A percentile compares a stretch with the other conserved stretches of the same genome.
phyloP scores from a whole-genome alignment of 2,888 invertebrate genomes.

The Molanna angustata region DNA sequence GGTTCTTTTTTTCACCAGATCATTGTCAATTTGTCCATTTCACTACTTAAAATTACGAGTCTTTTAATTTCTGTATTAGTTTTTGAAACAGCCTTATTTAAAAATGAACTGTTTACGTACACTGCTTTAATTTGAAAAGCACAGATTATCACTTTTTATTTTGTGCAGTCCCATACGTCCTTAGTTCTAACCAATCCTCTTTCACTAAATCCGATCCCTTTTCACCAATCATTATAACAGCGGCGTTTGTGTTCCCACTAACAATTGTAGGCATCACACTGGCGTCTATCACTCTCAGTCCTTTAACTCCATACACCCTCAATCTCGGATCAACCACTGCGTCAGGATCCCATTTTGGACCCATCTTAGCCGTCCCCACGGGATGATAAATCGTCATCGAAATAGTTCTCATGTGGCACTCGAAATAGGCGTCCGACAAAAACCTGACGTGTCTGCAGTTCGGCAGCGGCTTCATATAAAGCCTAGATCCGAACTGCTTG shows the following conservation, averaged over 20 bases:
- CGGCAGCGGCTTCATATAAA: constrained; percentile 74
- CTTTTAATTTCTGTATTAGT: no score
- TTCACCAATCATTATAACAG: constrained; percentile 89
- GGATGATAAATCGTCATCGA: constrained; percentile 92
- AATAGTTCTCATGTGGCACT: constrained; percentile 81
- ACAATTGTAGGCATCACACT: constrained; percentile 87
- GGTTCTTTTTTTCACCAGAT: no score
- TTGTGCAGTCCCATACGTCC: constrained; percentile 18
- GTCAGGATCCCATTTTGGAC: constrained; percentile 69
- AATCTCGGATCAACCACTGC: constrained; percentile 82
- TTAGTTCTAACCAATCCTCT: constrained; percentile 67
- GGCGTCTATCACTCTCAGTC: constrained; percentile 80
- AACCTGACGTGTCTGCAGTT: constrained; percentile 73
- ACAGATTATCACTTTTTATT: no score
- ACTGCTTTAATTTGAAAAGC: no score
- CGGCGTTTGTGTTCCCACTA: constrained; percentile 88
- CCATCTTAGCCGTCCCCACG: constrained; percentile 87
- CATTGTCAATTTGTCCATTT: no score
- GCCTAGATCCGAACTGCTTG: constrained; percentile 73
- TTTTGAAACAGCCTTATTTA: no score
- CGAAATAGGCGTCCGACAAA: constrained; percentile 79
- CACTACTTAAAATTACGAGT: no score
- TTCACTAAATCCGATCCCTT: constrained; percentile 85
- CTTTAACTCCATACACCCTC: constrained; percentile 72
- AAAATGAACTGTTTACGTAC: no score